Base-by-base conservation (phyloP, 2,888 invertebrate genomes). In the Drymonia ruficornis region DNA sequence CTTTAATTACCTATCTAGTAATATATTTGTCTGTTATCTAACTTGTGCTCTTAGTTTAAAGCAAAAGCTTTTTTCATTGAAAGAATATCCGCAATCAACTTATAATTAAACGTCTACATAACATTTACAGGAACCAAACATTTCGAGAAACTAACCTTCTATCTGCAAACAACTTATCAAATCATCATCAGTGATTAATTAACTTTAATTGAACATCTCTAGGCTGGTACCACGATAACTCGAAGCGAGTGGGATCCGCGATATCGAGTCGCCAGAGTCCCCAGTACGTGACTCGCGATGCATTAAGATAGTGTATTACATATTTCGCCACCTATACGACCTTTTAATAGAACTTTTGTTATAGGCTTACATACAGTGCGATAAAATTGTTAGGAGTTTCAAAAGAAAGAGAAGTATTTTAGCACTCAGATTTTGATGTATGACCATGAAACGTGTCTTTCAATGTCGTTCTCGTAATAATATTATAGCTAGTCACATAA, bases 281-380 rank as follows among this genome's bases (percentile, higher is more conserved):
- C 67, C 58, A 70, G 72, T 76, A 82, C 86, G 83, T 86, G 86
- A 85, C 81, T 82, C 51, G 62, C 67, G 82, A 85, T 84, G 80
- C 84, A 84, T 86, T 86, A 80, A 85, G 86, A 86, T 86, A 85
- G 70, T 70, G 67, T 73, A 79, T 80, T 81, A 83, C 81, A 84
- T 85, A 84, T 86, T 86, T 86, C 80, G 78, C 80, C 84, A 84
- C 81, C 80, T 82, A 74, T 80, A 74, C 72, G 74, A 74, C 67
- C 71, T 71, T 71, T 65, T 46, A 49, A 48, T 61, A 55, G 53
- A 63, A 63, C 60, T 54, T 65, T 59, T 58, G 28, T 48, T 61
- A 58, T 53, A 51, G 61, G 60, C 55, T 56, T 54, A 53, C 48
- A 53, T 38, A 56, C 53, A 57, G 12, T 23, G 52, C 29, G 48